These are phyloP conservation scores for Schrankia costaestrigalis DNA, from an alignment of 2,888 invertebrate species.

Conservation along the genomic window DNA sequence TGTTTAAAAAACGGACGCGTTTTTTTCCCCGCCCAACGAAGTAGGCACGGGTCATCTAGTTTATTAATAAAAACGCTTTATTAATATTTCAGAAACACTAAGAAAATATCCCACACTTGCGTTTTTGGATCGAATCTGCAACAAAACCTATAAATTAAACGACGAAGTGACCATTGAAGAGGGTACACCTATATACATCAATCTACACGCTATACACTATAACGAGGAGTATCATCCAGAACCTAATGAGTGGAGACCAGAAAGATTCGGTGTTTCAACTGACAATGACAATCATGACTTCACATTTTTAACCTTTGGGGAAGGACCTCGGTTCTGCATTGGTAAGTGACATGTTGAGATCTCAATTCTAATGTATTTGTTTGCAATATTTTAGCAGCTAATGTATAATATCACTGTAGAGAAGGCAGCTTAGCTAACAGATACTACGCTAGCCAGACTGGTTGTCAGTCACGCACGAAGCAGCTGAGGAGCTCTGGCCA, in stretches of 20 bases:
- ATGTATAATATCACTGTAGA: too few species aligned
- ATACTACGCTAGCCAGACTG: too few species aligned
- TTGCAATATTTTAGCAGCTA: too few species aligned
- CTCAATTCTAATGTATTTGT: too few species aligned
- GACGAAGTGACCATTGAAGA: constrained; percentile 49
- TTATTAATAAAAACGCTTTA: background rate
- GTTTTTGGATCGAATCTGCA: constrained; percentile 53
- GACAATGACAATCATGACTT: constrained; percentile 54
- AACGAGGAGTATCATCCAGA: constrained; percentile 50
- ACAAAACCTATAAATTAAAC: constrained; percentile 42
- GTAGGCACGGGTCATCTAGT: background rate
- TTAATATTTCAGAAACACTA: constrained; percentile 50
- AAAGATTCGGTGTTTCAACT: constrained; percentile 40
- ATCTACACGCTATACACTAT: constrained; percentile 52
- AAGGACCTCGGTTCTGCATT: constrained; percentile 58
- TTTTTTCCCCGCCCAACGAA: too few species aligned
- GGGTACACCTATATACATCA: constrained; percentile 55
- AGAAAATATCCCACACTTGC: constrained; percentile 53
- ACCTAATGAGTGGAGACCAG: constrained; percentile 55
- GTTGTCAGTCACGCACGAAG: too few species aligned
- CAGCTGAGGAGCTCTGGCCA: too few species aligned
- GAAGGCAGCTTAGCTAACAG: too few species aligned
- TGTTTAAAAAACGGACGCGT: too few species aligned
- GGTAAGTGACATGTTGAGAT: constrained; percentile 29
- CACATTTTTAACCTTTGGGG: constrained; percentile 60